Percentiles rank a stretch among this genome's conserved stretches.
These are phyloP conservation scores for Pipra filicauda DNA, from an alignment of 2,113 vertebrate genomes.

Conservation along the genomic window DNA sequence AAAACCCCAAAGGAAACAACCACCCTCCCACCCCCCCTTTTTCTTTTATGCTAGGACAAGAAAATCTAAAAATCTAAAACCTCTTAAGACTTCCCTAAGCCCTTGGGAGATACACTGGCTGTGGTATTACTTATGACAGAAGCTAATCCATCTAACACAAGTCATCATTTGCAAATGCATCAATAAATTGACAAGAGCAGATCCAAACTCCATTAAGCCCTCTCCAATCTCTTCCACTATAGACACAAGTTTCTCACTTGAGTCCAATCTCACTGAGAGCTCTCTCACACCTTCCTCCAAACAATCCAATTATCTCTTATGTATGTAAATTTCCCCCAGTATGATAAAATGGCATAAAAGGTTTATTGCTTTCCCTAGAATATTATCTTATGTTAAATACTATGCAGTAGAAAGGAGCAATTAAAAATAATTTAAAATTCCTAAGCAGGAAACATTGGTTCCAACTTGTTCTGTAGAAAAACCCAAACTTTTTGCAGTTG, in stretches of 20 bases:
- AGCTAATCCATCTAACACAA: background rate
- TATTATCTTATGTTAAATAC: background rate
- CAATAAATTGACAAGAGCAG: background rate
- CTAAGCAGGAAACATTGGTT: background rate
- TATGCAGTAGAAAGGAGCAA: background rate
- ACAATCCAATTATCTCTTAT: background rate
- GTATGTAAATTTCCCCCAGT: background rate
- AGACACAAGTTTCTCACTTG: background rate
- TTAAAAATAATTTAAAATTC: background rate
- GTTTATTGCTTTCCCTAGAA: background rate
- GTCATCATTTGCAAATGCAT: background rate
- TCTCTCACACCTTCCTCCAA: background rate
- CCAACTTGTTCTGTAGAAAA: background rate
- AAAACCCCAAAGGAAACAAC: background rate
- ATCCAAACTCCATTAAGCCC: background rate
- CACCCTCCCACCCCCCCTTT: rapidly evolving
- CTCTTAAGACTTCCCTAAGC: background rate
- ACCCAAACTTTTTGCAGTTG: background rate
- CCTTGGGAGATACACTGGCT: background rate
- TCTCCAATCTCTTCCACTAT: background rate
- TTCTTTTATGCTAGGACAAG: background rate
- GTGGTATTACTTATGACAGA: background rate
- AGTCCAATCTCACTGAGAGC: background rate
- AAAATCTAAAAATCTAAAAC: background rate
- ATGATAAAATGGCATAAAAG: background rate